Percentiles rank a stretch among this genome's conserved stretches.
Evolutionary conservation across 2,113 vertebrate genomes (phyloP).

Genomic region (Carassius gibelio): DNA sequence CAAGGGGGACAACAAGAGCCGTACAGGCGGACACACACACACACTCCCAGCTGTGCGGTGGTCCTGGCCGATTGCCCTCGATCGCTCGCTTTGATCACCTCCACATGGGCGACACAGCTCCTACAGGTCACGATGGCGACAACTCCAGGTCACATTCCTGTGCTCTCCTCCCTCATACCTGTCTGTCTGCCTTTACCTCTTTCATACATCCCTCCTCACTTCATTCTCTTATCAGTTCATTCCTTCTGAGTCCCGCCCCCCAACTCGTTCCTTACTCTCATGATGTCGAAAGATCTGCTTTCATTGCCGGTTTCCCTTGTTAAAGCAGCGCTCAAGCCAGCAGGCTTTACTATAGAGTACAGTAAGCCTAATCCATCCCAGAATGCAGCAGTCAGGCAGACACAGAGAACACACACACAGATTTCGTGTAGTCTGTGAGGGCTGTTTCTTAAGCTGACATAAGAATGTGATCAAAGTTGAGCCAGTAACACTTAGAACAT

Average conservation of each 20-base stretch:
- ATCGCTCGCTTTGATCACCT: conserved; percentile 45
- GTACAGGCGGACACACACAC: conserved; percentile 2
- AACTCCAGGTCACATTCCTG: conserved; percentile 44
- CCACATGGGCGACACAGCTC: conserved; percentile 24
- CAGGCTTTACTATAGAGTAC: background rate
- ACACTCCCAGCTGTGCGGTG: conserved; percentile 13
- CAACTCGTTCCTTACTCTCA: background rate
- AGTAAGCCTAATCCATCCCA: conserved; percentile 1
- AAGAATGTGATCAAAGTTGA: conserved; percentile 7
- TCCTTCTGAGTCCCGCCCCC: background rate
- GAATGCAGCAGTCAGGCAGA: background rate
- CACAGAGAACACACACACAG: background rate
- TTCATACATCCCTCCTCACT: conserved; percentile 13
- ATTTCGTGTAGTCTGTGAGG: background rate
- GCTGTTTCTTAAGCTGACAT: background rate
- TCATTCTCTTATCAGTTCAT: background rate
- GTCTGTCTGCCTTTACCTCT: background rate
- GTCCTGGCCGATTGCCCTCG: conserved; percentile 24
- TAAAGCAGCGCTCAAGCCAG: background rate
- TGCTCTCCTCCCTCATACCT: background rate
- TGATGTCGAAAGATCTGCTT: background rate
- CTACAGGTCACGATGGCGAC: conserved; percentile 28
- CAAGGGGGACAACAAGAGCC: background rate
- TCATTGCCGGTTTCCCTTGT: background rate
- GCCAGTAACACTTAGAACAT: background rate